Conservation (phyloP, 2,113 vertebrate species). For the Podilymbus podiceps region DNA sequence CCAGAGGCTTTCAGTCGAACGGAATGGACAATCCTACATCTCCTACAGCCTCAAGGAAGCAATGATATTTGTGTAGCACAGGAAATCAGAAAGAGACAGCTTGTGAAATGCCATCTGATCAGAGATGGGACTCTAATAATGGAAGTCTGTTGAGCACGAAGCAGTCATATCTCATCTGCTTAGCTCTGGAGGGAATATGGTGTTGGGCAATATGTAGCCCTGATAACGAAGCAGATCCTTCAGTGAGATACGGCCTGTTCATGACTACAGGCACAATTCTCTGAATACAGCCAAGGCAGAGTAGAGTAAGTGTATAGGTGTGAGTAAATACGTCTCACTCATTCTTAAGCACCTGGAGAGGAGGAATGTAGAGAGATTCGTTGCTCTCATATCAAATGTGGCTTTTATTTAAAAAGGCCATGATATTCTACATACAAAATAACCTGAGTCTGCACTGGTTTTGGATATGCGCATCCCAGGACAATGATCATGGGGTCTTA, state of each 20-base stretch:
- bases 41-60: conserved; percentile 53
- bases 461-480: neutral
- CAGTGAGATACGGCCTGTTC: neutral
- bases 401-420: neutral
- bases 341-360: neutral
- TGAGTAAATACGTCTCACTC: neutral
- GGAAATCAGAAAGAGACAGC: conserved; percentile 14
- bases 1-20: conserved; percentile 43
- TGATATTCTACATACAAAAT: neutral
- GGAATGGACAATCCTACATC: conserved; percentile 37
- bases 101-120: neutral
- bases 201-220: neutral
- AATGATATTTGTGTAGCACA: neutral
- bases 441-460: neutral
- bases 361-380: neutral
- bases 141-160: neutral
- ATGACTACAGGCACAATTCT: neutral
- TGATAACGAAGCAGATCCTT: neutral
- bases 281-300: neutral
- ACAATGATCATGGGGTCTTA: neutral
- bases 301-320: neutral
- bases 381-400: neutral
- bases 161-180: conserved; percentile 19
- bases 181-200: neutral
- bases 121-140: conserved; percentile 14